Evolutionary conservation across 1,140 invertebrate genomes (phyloP).

Genomic region (Caenorhabditis latens): DNA sequence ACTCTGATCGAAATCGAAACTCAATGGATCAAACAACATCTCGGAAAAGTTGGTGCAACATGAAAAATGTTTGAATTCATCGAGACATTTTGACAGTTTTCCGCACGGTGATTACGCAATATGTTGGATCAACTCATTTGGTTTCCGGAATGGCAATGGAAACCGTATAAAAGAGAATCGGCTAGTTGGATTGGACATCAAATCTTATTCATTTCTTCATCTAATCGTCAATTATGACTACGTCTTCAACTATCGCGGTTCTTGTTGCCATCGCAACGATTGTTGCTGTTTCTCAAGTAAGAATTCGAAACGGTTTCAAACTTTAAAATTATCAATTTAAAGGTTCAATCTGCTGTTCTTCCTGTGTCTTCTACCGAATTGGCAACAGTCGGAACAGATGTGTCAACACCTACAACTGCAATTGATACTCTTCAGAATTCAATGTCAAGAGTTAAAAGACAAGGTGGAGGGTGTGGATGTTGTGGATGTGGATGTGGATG

Average conservation of each 20-base stretch:
- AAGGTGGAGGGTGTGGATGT: slow-evolving; percentile 56
- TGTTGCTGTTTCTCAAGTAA: slow-evolving; percentile 20
- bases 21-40: background rate
- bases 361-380: slow-evolving; percentile 27
- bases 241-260: background rate
- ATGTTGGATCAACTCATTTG: background rate
- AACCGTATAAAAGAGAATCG: slow-evolving; percentile 18
- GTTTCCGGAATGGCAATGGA: slow-evolving; percentile 41
- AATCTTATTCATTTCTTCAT: background rate
- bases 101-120: slow-evolving; percentile 45
- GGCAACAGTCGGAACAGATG: slow-evolving; percentile 24
- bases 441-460: slow-evolving; percentile 56
- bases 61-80: slow-evolving; percentile 39
- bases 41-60: slow-evolving; percentile 8
- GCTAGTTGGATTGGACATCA: background rate
- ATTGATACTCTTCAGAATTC: slow-evolving; percentile 22
- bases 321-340: background rate
- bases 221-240: background rate
- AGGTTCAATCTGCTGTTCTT: slow-evolving; percentile 37
- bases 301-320: background rate
- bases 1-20: background rate
- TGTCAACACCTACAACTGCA: slow-evolving; percentile 34
- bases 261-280: slow-evolving; percentile 24
- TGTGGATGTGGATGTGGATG: slow-evolving; percentile 53
- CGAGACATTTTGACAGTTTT: slow-evolving; percentile 51